phyloP scores from a whole-genome alignment of 2,797 vertebrate species.

The Peromyscus aztecus region DNA sequence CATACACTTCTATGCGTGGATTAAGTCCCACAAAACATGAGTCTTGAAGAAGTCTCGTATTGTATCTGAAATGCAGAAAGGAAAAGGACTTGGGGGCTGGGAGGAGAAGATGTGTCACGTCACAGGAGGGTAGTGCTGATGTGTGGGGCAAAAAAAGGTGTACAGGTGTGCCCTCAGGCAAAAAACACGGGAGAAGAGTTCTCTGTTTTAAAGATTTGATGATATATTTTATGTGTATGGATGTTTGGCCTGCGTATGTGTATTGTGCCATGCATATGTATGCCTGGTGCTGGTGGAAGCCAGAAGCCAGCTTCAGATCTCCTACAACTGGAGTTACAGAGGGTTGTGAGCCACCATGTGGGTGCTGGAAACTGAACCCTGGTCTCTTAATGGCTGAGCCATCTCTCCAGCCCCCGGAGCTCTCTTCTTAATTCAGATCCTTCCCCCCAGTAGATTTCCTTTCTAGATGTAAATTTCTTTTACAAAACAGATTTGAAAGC shows the following conservation, averaged over 20 bases:
- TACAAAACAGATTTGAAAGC: constrained; percentile 29
- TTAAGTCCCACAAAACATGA: background rate
- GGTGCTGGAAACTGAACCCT: background rate
- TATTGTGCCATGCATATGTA: background rate
- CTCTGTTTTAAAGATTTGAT: background rate
- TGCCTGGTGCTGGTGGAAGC: background rate
- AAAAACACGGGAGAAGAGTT: background rate
- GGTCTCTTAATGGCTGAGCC: no score
- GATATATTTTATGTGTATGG: background rate
- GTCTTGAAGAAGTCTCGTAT: background rate
- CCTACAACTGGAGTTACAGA: background rate
- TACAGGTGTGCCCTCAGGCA: background rate
- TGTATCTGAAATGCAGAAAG: background rate
- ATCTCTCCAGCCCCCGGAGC: background rate
- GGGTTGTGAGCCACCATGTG: background rate
- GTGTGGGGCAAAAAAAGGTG: background rate
- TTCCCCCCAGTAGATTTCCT: background rate
- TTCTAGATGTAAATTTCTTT: constrained; percentile 27
- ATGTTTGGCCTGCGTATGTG: background rate
- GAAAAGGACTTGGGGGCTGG: background rate
- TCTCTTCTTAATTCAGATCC: background rate
- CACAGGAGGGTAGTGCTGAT: no score
- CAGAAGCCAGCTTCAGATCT: background rate
- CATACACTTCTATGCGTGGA: background rate
- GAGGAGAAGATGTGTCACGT: background rate